These are phyloP conservation scores for Eulacestoma nigropectus DNA, from an alignment of 2,113 vertebrate genomes.

Conservation along the genomic window DNA sequence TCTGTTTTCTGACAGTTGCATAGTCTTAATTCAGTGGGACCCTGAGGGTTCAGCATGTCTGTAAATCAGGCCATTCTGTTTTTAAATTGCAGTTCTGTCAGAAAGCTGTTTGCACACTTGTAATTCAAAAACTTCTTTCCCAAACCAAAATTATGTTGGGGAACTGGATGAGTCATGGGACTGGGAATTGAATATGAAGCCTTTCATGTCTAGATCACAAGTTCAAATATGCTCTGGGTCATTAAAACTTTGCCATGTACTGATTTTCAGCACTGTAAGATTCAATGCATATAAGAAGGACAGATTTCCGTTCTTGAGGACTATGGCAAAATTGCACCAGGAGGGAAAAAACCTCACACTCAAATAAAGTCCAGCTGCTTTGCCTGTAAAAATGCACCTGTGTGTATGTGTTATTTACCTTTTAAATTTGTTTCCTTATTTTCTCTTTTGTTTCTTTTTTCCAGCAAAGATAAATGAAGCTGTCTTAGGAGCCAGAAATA, in stretches of 20 bases:
- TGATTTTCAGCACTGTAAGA: background rate
- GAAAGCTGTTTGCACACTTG: background rate
- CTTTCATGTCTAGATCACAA: slow-evolving; percentile 51
- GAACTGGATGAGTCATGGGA: slow-evolving; percentile 40
- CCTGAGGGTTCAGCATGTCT: background rate
- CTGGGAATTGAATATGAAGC: slow-evolving; percentile 6
- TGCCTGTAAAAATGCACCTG: background rate
- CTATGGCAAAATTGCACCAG: background rate
- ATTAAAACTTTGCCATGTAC: background rate
- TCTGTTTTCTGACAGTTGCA: background rate
- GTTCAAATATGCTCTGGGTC: slow-evolving; percentile 26
- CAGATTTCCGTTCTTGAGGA: background rate
- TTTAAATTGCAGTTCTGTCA: background rate
- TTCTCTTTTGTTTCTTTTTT: background rate
- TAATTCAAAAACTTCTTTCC: slow-evolving; percentile 46
- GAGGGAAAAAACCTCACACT: background rate
- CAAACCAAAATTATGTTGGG: slow-evolving; percentile 31
- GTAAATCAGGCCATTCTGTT: background rate
- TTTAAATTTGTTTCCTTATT: background rate
- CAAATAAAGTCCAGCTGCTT: background rate
- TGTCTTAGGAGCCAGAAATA: background rate
- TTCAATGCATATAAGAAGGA: background rate
- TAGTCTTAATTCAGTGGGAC: background rate
- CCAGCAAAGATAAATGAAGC: background rate
- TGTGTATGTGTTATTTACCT: background rate